phyloP scores from a whole-genome alignment of 1,140 invertebrate genomes.

The Psilanteris sp. region DNA sequence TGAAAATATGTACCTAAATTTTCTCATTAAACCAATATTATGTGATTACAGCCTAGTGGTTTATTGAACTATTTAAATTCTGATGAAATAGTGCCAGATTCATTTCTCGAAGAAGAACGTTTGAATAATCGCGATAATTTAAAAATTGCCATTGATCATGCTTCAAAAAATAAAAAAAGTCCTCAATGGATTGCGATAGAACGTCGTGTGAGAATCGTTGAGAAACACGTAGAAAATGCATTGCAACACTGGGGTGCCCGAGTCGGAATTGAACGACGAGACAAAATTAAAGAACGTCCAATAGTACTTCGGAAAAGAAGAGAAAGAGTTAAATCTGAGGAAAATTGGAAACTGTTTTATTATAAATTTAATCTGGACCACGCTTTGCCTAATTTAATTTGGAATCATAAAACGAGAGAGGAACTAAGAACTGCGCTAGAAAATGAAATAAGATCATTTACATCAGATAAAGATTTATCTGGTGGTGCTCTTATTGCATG shows the following conservation, averaged over 20 bases:
- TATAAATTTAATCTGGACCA: slow-evolving; percentile 98
- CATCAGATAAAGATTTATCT: slow-evolving; percentile 93
- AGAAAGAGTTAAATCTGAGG: slow-evolving; percentile 93
- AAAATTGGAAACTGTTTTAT: slow-evolving; percentile 97
- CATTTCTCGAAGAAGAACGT: slow-evolving; percentile 85
- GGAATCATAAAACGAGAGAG: slow-evolving; percentile 99
- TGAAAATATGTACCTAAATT: too few relatives aligned
- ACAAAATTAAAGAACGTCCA: slow-evolving; percentile 85
- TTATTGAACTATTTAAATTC: slow-evolving; percentile 95
- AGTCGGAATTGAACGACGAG: slow-evolving; percentile 85
- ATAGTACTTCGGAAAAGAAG: slow-evolving; percentile 94
- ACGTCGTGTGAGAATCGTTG: slow-evolving; percentile 87
- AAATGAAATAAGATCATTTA: slow-evolving; percentile 95
- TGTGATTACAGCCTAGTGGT: slow-evolving; percentile 86
- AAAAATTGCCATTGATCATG: slow-evolving; percentile 93
- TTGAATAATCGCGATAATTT: slow-evolving; percentile 95
- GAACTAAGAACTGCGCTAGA: slow-evolving; percentile 95
- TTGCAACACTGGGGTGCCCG: slow-evolving; percentile 94
- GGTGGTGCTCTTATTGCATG: slow-evolving; percentile 92
- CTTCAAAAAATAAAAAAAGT: slow-evolving; percentile 83
- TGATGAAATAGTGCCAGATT: slow-evolving; percentile 89
- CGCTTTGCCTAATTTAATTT: slow-evolving; percentile 96
- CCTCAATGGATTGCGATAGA: slow-evolving; percentile 86
- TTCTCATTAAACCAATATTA: neutral
- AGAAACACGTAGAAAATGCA: slow-evolving; percentile 88